These are phyloP conservation scores for Lophius piscatorius DNA, from an alignment of 2,113 vertebrate genomes.

Conservation along the genomic window DNA sequence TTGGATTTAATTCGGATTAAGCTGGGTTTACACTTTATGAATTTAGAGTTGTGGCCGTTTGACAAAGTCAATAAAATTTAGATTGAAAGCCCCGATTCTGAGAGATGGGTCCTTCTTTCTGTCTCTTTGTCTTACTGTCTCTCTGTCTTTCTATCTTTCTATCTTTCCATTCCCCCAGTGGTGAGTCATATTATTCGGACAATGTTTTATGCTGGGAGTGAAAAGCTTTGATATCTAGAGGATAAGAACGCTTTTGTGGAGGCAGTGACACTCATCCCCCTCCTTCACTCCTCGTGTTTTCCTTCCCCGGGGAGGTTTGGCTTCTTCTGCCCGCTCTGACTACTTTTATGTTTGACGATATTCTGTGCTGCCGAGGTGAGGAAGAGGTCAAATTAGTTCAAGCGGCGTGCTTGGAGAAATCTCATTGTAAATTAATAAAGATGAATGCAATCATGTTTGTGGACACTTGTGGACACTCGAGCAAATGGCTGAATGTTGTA, in stretches of 20 bases:
- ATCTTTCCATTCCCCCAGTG: conserved; percentile 18
- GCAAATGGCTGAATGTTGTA: conserved; percentile 9
- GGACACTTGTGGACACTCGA: conserved; percentile 7
- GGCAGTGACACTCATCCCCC: conserved; percentile 55
- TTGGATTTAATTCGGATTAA: too few species aligned
- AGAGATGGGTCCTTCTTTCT: not conserved
- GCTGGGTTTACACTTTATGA: too few species aligned
- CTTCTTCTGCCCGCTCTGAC: conserved; percentile 45
- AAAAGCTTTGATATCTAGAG: conserved; percentile 67
- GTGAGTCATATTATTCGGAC: conserved; percentile 59
- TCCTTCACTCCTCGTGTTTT: conserved; percentile 47
- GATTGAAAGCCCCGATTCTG: too few species aligned
- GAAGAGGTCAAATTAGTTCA: conserved; percentile 63
- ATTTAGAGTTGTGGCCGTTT: too few species aligned
- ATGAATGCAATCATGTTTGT: conserved; percentile 37
- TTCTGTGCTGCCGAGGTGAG: conserved; percentile 56
- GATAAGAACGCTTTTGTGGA: conserved; percentile 71
- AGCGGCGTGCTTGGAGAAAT: conserved; percentile 10
- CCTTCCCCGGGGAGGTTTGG: conserved; percentile 53
- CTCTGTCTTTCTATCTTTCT: conserved; percentile 10
- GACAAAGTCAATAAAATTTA: too few species aligned
- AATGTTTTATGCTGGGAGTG: conserved; percentile 57
- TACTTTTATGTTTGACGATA: conserved; percentile 62
- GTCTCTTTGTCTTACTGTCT: not conserved
- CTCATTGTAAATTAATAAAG: conserved; percentile 30